Evolutionary conservation across 2,888 invertebrate species (phyloP).

Genomic region (Nemapogon koenigi): DNA sequence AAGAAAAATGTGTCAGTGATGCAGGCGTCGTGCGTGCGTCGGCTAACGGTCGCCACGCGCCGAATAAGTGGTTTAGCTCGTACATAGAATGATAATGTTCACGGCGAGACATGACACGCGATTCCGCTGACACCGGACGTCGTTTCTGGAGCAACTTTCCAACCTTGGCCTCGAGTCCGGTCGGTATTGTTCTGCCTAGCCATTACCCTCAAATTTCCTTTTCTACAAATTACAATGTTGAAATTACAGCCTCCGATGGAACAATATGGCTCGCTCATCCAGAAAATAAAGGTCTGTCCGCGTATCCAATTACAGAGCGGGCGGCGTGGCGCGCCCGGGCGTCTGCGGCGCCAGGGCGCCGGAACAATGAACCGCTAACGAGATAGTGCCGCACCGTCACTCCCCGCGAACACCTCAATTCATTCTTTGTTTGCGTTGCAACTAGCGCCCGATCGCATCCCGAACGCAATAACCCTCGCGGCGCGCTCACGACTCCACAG

Average conservation of each 20-base stretch:
- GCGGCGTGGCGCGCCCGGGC: conserved; percentile 19
- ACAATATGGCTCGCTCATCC: conserved; percentile 12
- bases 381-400: conserved; percentile 34
- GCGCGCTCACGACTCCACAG: conserved; percentile 52
- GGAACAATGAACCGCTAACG: conserved; percentile 40
- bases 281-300: conserved; percentile 20
- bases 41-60: conserved; percentile 55
- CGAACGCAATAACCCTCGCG: conserved; percentile 54
- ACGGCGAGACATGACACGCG: conserved; percentile 46
- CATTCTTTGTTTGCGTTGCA: conserved; percentile 44
- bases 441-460: conserved; percentile 42
- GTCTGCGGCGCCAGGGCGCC: conserved; percentile 14
- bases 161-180: conserved; percentile 34
- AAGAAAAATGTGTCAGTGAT: conserved; percentile 61
- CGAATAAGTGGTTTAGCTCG: conserved; percentile 61
- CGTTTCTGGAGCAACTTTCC: conserved; percentile 46
- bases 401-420: conserved; percentile 43
- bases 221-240: conserved; percentile 2
- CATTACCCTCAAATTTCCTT: conserved; percentile 8
- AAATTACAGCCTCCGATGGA: neutral
- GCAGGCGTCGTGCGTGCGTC: conserved; percentile 54
- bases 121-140: conserved; percentile 38
- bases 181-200: neutral
- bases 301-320: conserved; percentile 22
- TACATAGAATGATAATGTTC: conserved; percentile 58